These are phyloP conservation scores for Drosophila ezoana DNA, from an alignment of 2,888 invertebrate species.

Conservation along the genomic window DNA sequence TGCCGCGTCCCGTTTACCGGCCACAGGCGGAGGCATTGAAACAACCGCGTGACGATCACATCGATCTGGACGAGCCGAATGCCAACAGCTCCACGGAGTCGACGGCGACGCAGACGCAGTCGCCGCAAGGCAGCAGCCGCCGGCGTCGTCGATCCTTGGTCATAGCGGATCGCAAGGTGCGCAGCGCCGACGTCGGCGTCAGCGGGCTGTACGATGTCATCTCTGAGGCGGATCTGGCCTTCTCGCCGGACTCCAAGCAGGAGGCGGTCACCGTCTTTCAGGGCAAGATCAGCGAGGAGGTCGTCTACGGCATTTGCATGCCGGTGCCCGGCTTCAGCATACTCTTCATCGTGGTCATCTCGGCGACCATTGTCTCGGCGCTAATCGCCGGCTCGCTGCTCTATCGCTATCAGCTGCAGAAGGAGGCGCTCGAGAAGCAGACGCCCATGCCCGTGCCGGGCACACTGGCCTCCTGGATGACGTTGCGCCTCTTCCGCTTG, in stretches of 20 bases:
- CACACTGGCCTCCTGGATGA: slow-evolving; percentile 91
- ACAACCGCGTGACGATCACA: slow-evolving; percentile 69
- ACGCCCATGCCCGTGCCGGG: slow-evolving; percentile 87
- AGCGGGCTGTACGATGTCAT: slow-evolving; percentile 96
- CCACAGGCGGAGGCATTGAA: slow-evolving; percentile 77
- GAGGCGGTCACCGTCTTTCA: slow-evolving; percentile 95
- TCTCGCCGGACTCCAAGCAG: slow-evolving; percentile 92
- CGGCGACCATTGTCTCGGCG: slow-evolving; percentile 94
- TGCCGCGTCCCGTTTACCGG: slow-evolving; percentile 81
- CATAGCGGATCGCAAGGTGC: slow-evolving; percentile 89
- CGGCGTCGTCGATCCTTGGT: slow-evolving; percentile 89
- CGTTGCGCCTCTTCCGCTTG: slow-evolving; percentile 88
- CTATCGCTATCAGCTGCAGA: slow-evolving; percentile 91
- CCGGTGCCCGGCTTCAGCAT: slow-evolving; percentile 95
- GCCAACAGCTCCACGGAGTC: slow-evolving; percentile 33
- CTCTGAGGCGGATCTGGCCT: slow-evolving; percentile 95
- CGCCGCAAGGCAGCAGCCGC: slow-evolving; percentile 18
- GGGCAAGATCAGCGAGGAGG: slow-evolving; percentile 94
- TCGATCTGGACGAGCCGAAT: slow-evolving; percentile 67
- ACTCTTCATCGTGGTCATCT: slow-evolving; percentile 93
- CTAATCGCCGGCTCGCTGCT: slow-evolving; percentile 93
- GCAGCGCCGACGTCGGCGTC: slow-evolving; percentile 95
- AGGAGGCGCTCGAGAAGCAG: slow-evolving; percentile 87
- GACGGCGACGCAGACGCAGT: slow-evolving; percentile 10
- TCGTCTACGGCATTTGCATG: slow-evolving; percentile 96